These are phyloP conservation scores for Triplophysa tibetana DNA, from an alignment of 2,113 vertebrate species.

Conservation along the genomic window DNA sequence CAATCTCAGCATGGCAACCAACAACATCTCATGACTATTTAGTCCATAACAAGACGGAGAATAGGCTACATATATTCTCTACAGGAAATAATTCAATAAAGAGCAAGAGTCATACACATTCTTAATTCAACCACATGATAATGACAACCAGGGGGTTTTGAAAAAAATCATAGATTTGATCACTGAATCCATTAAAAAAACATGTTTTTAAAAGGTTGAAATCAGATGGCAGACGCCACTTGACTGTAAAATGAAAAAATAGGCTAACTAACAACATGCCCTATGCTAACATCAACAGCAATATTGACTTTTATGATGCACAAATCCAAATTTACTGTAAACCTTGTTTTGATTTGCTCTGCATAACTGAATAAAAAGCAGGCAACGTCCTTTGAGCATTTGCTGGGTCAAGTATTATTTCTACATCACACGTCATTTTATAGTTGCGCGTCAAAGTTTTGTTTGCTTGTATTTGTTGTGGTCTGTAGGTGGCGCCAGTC, in stretches of 20 bases:
- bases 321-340: neutral
- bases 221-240: too few relatives aligned
- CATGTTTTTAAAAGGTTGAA: too few relatives aligned
- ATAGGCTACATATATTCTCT: neutral
- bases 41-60: neutral
- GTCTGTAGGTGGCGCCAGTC: too few relatives aligned
- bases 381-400: neutral
- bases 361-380: neutral
- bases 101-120: neutral
- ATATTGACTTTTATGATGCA: neutral
- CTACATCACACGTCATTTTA: too few relatives aligned
- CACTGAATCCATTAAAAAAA: too few relatives aligned
- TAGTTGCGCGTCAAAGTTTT: neutral
- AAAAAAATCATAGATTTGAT: too few relatives aligned
- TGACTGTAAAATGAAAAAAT: too few relatives aligned
- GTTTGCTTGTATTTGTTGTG: too few relatives aligned
- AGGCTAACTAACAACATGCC: neutral
- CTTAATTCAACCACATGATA: neutral
- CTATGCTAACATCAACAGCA: neutral
- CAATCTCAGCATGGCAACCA: neutral
- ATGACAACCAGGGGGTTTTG: too few relatives aligned
- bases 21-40: conserved; percentile 29
- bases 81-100: conserved; percentile 9
- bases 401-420: neutral
- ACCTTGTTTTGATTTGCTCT: neutral